Evolutionary conservation across 1,140 invertebrate species (phyloP), one percentile per base, ranked within the genome.

Genomic region (Polypedilum vanderplanki): DNA sequence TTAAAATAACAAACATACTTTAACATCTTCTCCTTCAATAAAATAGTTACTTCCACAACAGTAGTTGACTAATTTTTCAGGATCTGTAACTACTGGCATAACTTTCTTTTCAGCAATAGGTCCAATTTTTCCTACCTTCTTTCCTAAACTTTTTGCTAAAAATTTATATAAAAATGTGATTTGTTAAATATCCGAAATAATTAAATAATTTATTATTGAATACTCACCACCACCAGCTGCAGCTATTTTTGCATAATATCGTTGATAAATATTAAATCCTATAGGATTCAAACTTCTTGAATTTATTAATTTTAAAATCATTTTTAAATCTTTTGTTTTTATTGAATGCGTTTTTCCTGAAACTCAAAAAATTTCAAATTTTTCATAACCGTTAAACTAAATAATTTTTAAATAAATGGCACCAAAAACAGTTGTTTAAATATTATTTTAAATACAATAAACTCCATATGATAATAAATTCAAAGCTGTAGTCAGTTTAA

Each of bases 21-120:
- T 87, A 17, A 96, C 82, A 81, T 96, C 94, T 83, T 95, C 87
- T 41, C 91, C 90, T 8, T 90, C 89, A 80, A 90, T 88, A 41
- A 87, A 85, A 75, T 94, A 89, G 82, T 97, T 96, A 74, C 89
- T 90, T 4, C 96, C 96, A 81, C 95, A 97, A n/a, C 92, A 89
- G 81, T 88, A 90, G 73, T 84, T 91, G 0, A 93, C 85, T 46
- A 98, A 84, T 80, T 90, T 93, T 12, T 91, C 80, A 0, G 90
- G 82, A 84, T 98, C 95, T 1, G 89, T 94, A 86, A 97, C 95
- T 3, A 96, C 94, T 1, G 92, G 91, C 75, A 96, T 81, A 40
- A 88, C 81, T 79, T 88, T 88, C 79, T 93, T 95, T 78, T 92
- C 89, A 77, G 87, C 81, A 1, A 85, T 79, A 5, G 85, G 81